Percentiles rank a stretch among this genome's conserved stretches.
Conservation (phyloP, 2,113 vertebrate species). For the Romanogobio albipinnatus region DNA sequence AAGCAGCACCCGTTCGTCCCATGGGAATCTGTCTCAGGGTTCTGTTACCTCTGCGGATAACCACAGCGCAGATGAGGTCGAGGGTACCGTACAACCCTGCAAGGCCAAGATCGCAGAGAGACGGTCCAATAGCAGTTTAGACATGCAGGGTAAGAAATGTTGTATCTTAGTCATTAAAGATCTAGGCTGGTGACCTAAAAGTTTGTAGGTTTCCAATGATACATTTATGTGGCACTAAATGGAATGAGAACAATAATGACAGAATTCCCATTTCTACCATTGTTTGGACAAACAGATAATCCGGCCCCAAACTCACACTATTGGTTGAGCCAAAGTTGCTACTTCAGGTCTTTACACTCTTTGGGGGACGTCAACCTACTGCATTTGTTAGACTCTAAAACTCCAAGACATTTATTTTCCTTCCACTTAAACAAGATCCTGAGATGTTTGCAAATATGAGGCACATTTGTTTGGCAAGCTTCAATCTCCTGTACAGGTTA, state of each 20-base stretch:
- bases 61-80: constrained; percentile 82
- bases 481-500: background rate
- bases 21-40: constrained; percentile 85
- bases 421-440: background rate
- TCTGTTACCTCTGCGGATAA: constrained; percentile 80
- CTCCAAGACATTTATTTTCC: background rate
- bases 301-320: background rate
- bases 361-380: background rate
- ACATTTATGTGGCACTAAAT: background rate
- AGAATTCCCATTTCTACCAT: background rate
- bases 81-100: constrained; percentile 70
- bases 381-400: background rate
- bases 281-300: background rate
- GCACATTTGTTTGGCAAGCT: background rate
- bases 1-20: constrained; percentile 79
- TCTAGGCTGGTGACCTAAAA: background rate
- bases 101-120: constrained; percentile 78
- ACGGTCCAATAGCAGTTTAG: constrained; percentile 83
- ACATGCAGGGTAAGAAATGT: constrained; percentile 80
- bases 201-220: background rate
- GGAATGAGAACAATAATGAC: background rate
- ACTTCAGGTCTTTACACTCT: background rate
- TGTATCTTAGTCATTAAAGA: background rate
- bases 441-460: background rate
- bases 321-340: background rate